Evolutionary conservation across 2,888 invertebrate species (phyloP).

Genomic region (Pseudeuparius sepicola): DNA sequence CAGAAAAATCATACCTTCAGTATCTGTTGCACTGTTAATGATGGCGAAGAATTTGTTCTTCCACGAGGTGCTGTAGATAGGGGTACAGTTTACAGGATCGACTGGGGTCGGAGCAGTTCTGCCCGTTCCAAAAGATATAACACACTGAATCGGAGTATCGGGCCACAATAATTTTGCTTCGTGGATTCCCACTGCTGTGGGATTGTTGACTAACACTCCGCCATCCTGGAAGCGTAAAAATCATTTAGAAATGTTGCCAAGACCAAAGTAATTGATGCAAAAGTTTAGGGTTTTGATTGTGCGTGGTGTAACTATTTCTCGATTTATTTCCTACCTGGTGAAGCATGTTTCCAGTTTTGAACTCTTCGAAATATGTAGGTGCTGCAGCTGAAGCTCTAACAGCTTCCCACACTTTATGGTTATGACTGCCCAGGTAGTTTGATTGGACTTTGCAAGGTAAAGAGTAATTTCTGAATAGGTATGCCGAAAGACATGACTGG

Average conservation of each 20-base stretch:
- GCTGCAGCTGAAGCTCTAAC: constrained; percentile 85
- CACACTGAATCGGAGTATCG: constrained; percentile 57
- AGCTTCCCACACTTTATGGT: constrained; percentile 70
- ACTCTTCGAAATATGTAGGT: constrained; percentile 84
- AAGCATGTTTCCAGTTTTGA: constrained; percentile 54
- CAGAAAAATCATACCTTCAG: constrained; percentile 71
- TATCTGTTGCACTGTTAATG: constrained; percentile 77
- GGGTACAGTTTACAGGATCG: constrained; percentile 22
- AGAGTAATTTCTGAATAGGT: constrained; percentile 79
- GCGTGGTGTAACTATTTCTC: too few relatives aligned
- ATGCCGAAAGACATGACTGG: constrained; percentile 60
- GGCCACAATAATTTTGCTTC: constrained; percentile 82
- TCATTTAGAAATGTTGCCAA: too few relatives aligned
- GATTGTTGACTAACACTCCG: constrained; percentile 81
- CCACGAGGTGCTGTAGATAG: constrained; percentile 47
- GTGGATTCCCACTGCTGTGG: constrained; percentile 78
- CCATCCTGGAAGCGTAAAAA: constrained; percentile 49
- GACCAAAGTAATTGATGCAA: too few relatives aligned
- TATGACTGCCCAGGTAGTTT: constrained; percentile 60
- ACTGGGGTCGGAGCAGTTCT: constrained; percentile 41
- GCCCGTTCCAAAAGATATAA: constrained; percentile 78
- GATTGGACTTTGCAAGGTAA: constrained; percentile 58
- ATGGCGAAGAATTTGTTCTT: constrained; percentile 72
- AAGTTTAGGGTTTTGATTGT: too few relatives aligned
- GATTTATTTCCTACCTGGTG: constrained; percentile 47